These are phyloP conservation scores for Daphoenositta chrysoptera DNA, from an alignment of 2,113 vertebrate genomes.

Conservation along the genomic window DNA sequence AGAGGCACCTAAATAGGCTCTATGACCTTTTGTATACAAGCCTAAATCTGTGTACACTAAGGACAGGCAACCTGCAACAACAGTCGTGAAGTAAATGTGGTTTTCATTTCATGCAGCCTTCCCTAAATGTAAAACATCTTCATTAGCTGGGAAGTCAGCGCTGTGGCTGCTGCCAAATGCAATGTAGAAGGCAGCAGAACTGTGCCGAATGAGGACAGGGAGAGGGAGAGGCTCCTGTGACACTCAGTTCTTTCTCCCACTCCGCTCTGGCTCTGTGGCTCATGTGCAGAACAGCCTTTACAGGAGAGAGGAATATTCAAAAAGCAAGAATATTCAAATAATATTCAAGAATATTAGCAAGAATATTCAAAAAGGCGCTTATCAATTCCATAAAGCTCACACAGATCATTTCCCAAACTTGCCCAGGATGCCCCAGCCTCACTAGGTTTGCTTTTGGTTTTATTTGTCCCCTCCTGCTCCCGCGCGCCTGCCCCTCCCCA, in stretches of 20 bases:
- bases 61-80: constrained; percentile 7
- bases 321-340: too few relatives aligned
- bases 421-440: neutral
- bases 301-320: neutral
- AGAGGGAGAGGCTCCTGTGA: neutral
- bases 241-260: neutral
- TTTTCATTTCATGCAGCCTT: constrained; percentile 38
- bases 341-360: too few relatives aligned
- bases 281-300: neutral
- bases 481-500: neutral
- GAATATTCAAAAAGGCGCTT: neutral
- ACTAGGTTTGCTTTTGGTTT: neutral
- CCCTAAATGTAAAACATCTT: constrained; percentile 47
- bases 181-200: constrained; percentile 34
- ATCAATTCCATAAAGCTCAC: neutral
- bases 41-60: neutral
- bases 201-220: constrained; percentile 18
- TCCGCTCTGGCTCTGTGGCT: neutral
- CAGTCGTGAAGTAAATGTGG: neutral
- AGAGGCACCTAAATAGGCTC: neutral
- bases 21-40: constrained; percentile 6
- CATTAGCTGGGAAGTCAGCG: constrained; percentile 51
- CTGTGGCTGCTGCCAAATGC: constrained; percentile 49
- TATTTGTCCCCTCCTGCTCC: neutral
- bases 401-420: neutral